These are phyloP conservation scores for Syngnathoides biaculeatus DNA, from an alignment of 2,113 vertebrate species.

Conservation along the genomic window DNA sequence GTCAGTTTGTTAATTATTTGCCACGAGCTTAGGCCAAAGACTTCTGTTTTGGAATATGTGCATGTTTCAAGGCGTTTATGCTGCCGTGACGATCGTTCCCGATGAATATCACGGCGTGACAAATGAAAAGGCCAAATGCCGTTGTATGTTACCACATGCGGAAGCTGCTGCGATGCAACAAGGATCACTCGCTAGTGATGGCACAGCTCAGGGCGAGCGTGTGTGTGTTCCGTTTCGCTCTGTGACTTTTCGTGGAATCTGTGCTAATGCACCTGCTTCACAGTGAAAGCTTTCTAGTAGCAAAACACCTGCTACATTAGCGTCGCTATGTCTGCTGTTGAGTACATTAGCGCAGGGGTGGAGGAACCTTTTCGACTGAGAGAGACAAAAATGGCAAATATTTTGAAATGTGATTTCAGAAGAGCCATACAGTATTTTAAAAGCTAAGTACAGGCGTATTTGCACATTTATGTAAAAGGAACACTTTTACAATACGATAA, in stretches of 20 bases:
- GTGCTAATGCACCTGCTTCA: constrained; percentile 1
- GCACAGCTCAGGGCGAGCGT: not conserved
- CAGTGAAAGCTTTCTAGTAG: not conserved
- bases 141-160: not conserved
- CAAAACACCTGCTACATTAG: not conserved
- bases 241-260: not conserved
- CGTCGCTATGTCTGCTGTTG: not conserved
- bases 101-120: not conserved
- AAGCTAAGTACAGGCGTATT: too few relatives aligned
- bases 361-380: too few relatives aligned
- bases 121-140: not conserved
- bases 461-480: too few relatives aligned
- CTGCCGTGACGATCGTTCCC: not conserved
- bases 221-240: not conserved
- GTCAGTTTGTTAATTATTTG: not conserved
- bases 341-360: not conserved
- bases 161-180: not conserved
- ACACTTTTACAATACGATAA: too few relatives aligned
- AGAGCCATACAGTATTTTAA: too few relatives aligned
- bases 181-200: not conserved
- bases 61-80: not conserved
- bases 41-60: not conserved
- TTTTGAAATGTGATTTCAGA: too few relatives aligned
- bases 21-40: not conserved
- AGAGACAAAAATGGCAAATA: too few relatives aligned